Conservation (phyloP, 2,797 vertebrate genomes). For the Catharus ustulatus region DNA sequence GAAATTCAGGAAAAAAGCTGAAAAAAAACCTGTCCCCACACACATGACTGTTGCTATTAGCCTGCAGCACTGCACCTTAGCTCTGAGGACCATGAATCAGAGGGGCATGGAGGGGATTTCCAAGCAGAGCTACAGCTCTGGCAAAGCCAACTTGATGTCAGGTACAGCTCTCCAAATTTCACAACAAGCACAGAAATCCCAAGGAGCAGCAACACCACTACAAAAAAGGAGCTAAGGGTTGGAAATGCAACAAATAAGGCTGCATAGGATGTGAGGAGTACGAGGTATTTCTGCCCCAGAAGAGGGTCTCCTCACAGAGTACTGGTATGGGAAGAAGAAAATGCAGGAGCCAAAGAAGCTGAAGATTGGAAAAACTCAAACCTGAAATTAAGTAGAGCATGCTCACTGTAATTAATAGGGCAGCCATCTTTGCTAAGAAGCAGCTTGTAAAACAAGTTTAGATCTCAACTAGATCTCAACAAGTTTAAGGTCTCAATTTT, state of each 20-base stretch:
- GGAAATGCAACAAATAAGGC: neutral
- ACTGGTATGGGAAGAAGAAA: neutral
- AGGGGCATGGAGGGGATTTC: neutral
- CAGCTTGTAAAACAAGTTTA: neutral
- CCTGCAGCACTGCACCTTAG: neutral
- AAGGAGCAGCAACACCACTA: neutral
- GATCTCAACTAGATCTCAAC: neutral
- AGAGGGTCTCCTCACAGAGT: accelerated
- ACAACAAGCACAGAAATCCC: neutral
- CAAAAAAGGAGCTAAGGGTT: neutral
- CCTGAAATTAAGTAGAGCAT: neutral
- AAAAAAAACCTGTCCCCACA: neutral
- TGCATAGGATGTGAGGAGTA: neutral
- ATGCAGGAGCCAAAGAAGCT: neutral
- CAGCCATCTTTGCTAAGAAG: accelerated
- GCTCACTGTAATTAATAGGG: neutral
- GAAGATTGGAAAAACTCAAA: neutral
- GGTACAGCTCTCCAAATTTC: neutral
- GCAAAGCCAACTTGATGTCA: neutral
- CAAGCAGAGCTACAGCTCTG: neutral
- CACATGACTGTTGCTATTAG: neutral
- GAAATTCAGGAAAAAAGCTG: neutral
- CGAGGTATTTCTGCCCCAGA: neutral
- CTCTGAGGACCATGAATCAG: neutral
- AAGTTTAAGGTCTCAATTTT: neutral